Conservation (phyloP, 2,113 vertebrate species). For the Hypanus sabinus region DNA sequence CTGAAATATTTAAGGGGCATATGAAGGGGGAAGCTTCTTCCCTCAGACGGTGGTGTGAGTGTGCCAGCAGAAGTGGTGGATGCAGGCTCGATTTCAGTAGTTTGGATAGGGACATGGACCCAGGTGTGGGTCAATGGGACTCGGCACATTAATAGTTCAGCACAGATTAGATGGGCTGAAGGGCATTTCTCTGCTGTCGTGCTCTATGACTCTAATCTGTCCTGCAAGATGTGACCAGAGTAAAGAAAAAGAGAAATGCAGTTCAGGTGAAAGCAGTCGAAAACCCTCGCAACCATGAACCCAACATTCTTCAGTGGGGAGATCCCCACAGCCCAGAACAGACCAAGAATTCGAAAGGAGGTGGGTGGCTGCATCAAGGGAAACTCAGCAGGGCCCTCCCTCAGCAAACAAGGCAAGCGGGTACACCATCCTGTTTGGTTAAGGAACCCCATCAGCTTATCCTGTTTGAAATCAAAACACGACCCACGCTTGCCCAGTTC, state of each 20-base stretch:
- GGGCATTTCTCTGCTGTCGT: no score
- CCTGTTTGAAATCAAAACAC: conserved; percentile 5
- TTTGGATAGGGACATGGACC: no score
- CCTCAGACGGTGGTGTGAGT: no score
- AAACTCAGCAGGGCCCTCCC: not conserved
- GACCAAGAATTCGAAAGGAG: not conserved
- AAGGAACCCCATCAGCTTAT: not conserved
- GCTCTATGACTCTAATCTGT: no score
- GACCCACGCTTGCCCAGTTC: not conserved
- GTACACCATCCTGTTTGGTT: not conserved
- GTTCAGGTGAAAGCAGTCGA: not conserved
- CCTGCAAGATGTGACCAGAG: not conserved
- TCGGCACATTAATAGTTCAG: no score
- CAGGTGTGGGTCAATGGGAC: no score
- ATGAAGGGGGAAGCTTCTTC: no score
- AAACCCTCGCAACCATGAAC: not conserved
- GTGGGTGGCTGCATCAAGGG: not conserved
- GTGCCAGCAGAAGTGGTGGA: no score
- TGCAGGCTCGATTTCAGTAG: no score
- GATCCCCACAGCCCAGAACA: not conserved
- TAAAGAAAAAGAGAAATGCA: not conserved
- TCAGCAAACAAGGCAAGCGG: not conserved
- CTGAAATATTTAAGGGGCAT: no score
- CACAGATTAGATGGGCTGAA: no score
- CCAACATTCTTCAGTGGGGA: not conserved